Evolutionary conservation across 2,113 vertebrate genomes (phyloP), one percentile per base, ranked within the genome.

Genomic region (Ascaphus truei): DNA sequence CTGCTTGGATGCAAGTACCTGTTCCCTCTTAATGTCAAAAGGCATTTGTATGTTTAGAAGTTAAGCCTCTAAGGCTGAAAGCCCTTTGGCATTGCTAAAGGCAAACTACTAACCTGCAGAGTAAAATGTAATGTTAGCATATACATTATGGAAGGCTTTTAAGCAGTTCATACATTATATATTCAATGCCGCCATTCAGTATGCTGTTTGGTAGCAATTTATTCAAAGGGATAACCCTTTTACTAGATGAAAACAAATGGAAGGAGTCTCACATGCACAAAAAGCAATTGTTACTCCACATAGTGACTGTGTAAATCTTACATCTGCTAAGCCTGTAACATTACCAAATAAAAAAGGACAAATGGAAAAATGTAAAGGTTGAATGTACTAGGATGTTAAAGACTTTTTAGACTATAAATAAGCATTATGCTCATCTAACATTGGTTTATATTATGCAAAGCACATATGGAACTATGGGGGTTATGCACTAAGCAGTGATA

Each of bases 111-210:
- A 41, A 53, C 62, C 37, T 53, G 48, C 50, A 27, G 33, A 53
- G 34, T 65, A 65, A 53, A 65, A 65, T 45, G 64, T 67, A 56
- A 57, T 45, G 37, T 67, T 45, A 33, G 51, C 45, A 27, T 64
- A 45, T 37, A 67, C 64, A 56, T 67, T 67, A 67, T 45, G 36
- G 41, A 67, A 57, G 64, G 27, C 64, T 56, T 67, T 67, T 45
- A 57, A 55, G 64, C 29, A 31, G 36, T 57, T 36, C 51, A 67
- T 56, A 57, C 37, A 67, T 67, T 56, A 65, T 65, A 65, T 39
- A 65, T 65, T 37, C 27, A 25, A 53, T 53, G 48, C 33, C 62
- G 55, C 62, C n/a, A 65, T 53, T 52, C 47, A 52, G 47, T 52
- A 52, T n/a, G n/a, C 26, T 41, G 62, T 9, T 53, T 5, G 22